Evolutionary conservation across 1,140 invertebrate genomes (phyloP).

Genomic region (Coptotermes formosanus): DNA sequence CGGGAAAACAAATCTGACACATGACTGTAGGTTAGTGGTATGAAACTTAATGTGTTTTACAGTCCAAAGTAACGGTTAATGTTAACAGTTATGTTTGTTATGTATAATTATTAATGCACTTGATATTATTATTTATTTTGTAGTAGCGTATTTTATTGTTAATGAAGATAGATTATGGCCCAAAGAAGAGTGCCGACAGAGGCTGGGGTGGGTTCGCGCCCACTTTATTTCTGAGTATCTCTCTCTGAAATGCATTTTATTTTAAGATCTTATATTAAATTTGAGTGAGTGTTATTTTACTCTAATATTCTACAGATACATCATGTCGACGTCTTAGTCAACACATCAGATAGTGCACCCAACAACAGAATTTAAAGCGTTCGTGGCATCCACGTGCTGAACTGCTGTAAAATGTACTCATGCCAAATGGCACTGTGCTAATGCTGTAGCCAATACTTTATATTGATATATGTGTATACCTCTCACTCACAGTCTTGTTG

Average conservation of each 20-base stretch:
- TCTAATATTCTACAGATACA: too few species aligned
- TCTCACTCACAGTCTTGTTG: not conserved
- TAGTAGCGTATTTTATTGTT: slow-evolving; percentile 21
- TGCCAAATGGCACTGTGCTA: not conserved
- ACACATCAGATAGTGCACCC: not conserved
- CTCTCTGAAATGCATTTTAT: too few species aligned
- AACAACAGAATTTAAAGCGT: not conserved
- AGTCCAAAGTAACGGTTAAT: slow-evolving; percentile 31
- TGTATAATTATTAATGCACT: not conserved
- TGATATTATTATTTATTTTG: not conserved
- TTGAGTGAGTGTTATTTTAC: too few species aligned
- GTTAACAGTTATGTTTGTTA: not conserved
- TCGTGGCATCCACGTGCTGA: not conserved
- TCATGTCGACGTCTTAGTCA: too few species aligned
- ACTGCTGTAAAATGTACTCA: not conserved
- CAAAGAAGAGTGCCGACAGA: slow-evolving; percentile 32
- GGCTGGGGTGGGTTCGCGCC: slow-evolving; percentile 24
- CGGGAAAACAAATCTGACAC: not conserved
- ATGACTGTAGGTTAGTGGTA: not conserved
- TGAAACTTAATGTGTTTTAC: slow-evolving; percentile 24
- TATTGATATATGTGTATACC: not conserved
- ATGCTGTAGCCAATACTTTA: not conserved
- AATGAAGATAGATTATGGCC: slow-evolving; percentile 24
- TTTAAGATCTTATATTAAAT: too few species aligned
- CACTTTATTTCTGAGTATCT: not conserved